These are phyloP conservation scores for Acanthosepion lycidas DNA, from an alignment of 2,888 invertebrate genomes.

Conservation along the genomic window DNA sequence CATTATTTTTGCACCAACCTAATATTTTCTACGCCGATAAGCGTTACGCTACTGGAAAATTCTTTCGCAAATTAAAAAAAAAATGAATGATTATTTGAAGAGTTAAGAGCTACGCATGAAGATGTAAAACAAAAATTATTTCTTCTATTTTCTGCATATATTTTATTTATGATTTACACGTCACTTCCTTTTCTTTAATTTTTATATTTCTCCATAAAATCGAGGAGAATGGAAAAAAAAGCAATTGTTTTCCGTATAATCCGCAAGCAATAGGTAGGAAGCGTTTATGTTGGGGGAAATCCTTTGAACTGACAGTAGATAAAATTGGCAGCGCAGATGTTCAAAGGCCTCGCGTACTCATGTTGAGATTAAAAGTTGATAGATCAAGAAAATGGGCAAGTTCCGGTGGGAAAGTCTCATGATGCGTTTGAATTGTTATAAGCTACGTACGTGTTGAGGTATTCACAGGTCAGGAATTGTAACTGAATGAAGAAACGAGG, in stretches of 20 bases:
- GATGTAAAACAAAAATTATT: background rate
- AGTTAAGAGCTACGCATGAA: background rate
- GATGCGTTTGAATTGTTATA: background rate
- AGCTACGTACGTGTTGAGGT: background rate
- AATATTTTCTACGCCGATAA: too few relatives aligned
- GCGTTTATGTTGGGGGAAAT: background rate
- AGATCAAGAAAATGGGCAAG: background rate
- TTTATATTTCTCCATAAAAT: background rate
- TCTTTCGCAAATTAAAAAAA: background rate
- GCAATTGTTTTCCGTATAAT: background rate
- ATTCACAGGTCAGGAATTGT: background rate
- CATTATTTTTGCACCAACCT: too few relatives aligned
- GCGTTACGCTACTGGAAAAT: too few relatives aligned
- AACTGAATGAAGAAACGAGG: background rate
- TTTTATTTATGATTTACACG: background rate
- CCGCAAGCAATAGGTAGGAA: background rate
- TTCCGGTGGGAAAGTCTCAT: background rate
- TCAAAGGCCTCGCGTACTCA: background rate
- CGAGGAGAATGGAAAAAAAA: background rate
- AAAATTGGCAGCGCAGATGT: conserved; percentile 1
- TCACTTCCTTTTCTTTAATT: background rate
- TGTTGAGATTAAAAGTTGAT: background rate
- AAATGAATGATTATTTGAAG: background rate
- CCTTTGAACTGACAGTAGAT: background rate
- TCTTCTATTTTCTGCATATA: background rate